Conservation (phyloP, 2,113 vertebrate species). For the Garra rufa region DNA sequence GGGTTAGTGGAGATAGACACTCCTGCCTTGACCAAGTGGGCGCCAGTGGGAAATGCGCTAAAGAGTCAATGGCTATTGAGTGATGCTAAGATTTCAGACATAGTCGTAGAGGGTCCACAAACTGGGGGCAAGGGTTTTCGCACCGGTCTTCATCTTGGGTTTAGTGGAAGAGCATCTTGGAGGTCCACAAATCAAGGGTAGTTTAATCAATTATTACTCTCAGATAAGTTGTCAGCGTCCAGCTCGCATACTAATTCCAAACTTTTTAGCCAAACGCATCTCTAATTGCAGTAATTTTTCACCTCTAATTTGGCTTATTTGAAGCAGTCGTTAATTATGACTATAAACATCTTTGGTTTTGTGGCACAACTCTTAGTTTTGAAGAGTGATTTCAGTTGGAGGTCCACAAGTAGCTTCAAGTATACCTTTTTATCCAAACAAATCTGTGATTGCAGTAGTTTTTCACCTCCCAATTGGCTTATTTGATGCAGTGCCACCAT, state of each 20-base stretch:
- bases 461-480: constrained; percentile 49
- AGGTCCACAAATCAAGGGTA: constrained; percentile 76
- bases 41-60: constrained; percentile 33
- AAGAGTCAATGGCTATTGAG: constrained; percentile 41
- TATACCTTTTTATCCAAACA: constrained; percentile 71
- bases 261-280: not conserved
- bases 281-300: not conserved
- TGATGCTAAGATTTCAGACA: constrained; percentile 60
- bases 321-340: not conserved
- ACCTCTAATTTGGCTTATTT: not conserved
- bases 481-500: not conserved
- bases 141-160: constrained; percentile 23
- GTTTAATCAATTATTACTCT: not conserved
- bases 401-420: no score
- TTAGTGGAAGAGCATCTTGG: constrained; percentile 55
- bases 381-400: not conserved
- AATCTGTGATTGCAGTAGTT: constrained; percentile 71
- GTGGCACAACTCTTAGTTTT: not conserved
- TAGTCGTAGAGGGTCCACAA: constrained; percentile 68
- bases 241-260: not conserved
- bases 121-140: constrained; percentile 51
- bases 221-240: not conserved
- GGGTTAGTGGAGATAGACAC: constrained; percentile 58
- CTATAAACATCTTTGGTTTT: not conserved
- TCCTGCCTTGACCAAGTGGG: constrained; percentile 44